These are phyloP conservation scores for Zaprionus ornatus DNA, from an alignment of 1,140 invertebrate species.

Conservation along the genomic window DNA sequence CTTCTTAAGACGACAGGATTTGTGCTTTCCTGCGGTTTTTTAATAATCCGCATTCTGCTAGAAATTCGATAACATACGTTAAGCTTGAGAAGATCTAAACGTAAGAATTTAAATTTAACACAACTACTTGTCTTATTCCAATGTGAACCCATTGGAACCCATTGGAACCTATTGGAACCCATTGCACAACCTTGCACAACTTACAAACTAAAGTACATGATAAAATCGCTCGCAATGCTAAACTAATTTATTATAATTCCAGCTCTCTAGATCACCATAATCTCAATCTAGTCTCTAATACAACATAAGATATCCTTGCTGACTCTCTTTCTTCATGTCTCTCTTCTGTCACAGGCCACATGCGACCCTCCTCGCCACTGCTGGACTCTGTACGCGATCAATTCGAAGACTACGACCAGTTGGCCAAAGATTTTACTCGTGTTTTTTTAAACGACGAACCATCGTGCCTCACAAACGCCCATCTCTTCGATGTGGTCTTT, in stretches of 20 bases:
- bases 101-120: too few species aligned
- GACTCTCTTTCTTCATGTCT: background rate
- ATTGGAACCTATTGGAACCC: too few species aligned
- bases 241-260: background rate
- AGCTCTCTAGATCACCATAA: background rate
- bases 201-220: background rate
- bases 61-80: too few species aligned
- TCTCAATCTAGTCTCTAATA: background rate
- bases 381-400: constrained; percentile 95
- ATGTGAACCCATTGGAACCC: too few species aligned
- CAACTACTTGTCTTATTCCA: too few species aligned
- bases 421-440: constrained; percentile 95
- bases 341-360: constrained; percentile 87
- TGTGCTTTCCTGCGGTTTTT: too few species aligned
- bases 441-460: constrained; percentile 93
- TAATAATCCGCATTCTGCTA: too few species aligned
- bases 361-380: constrained; percentile 95
- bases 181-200: background rate
- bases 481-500: constrained; percentile 95
- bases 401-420: constrained; percentile 96
- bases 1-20: too few species aligned
- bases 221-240: background rate
- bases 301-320: background rate
- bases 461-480: constrained; percentile 89
- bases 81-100: too few species aligned